Base-by-base conservation (phyloP, 1,140 invertebrate species). In the Lasaia peninsularis region DNA sequence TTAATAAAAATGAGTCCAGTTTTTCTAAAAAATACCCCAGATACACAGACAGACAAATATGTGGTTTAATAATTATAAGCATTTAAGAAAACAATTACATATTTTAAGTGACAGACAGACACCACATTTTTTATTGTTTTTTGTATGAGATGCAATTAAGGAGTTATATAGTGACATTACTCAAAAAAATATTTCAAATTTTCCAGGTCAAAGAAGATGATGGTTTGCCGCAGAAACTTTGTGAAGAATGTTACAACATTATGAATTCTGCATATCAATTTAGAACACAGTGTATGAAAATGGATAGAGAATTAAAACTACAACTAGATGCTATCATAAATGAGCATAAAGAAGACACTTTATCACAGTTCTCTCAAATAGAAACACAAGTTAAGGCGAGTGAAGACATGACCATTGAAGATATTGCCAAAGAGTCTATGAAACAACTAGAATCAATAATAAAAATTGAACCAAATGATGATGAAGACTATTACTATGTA, bases 201-300 rank as follows among this genome's bases (percentile, higher is more conserved):
- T 87, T 88, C 16, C 77, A 90, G 89, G 80, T 84, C 0, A 72
- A 66, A 33, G 65, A 74, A 51, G 79, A 84, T 62, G 88, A 89
- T 67, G 84, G 79, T 31, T 59, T 89, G 49, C 86, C 86, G 9
- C 80, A 83, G 51, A 84, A 78, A 31, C 73, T 90, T 5, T 90
- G 89, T 50, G 21, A 57, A 10, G 75, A 86, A 28, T 90, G 89
- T 64, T 75, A 70, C 21, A 63, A 64, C 7, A 68, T 76, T 34
- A 65, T 90, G 63, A 80, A 74, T 50, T 76, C 80, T 28, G 80
- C 88, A n/a, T 78, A 87, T 65, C 74, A 89, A 21, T 90, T 90
- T 60, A 67, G 78, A n/a, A 79, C 72, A 48, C 85, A 89, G 60
- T 88, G 87, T 54, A 71, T 89, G 54, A 84, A 80, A 58, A 88